Base-by-base conservation (phyloP, 2,113 vertebrate genomes). In the Plecturocebus donacophilus region DNA sequence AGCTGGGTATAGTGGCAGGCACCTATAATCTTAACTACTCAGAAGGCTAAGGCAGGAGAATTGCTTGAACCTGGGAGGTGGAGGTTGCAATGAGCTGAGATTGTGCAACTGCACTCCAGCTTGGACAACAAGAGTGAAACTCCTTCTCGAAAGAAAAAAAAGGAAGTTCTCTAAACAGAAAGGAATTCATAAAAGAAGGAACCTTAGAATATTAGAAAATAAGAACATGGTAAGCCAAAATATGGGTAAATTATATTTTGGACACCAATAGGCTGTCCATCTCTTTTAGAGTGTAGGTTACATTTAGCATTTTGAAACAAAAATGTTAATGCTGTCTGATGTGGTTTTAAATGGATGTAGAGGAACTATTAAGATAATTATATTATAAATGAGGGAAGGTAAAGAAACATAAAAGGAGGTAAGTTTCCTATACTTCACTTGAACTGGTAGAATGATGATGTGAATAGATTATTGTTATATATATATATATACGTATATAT, bases 211-310 rank as follows among this genome's bases (percentile, higher is more conserved):
- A 94, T n/a, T 5, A 87, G 25, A 32, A 90, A 73, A 49, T 25
- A 49, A 25, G 2, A 89, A 32, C 6, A 49, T 32, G 35, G 13
- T 54, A 76, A 92, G 42, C 16, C 91, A 96, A 94, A 77, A 76
- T 58, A 86, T 58, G 1, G 6, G 8, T 88, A 85, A 80, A 56
- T 68, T n/a, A n/a, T n/a, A n/a, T n/a, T n/a, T n/a, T n/a, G n/a
- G n/a, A n/a, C n/a, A n/a, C 56, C 25, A 84, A 47, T 45, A 83
- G 19, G 14, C 1, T 94, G 80, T 80, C 3, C 21, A 80, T 92
- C 13, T 87, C 5, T 91, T 81, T 96, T 93, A 73, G 19, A 95
- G 40, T 90, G 35, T 85, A 66, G 42, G 38, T 86, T 90, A 77
- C 38, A 20, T 64, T 92, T 40, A 49, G 66, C 83, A 38, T 4